Evolutionary conservation across 2,888 invertebrate genomes (phyloP).

Genomic region (Archips crataeganus): DNA sequence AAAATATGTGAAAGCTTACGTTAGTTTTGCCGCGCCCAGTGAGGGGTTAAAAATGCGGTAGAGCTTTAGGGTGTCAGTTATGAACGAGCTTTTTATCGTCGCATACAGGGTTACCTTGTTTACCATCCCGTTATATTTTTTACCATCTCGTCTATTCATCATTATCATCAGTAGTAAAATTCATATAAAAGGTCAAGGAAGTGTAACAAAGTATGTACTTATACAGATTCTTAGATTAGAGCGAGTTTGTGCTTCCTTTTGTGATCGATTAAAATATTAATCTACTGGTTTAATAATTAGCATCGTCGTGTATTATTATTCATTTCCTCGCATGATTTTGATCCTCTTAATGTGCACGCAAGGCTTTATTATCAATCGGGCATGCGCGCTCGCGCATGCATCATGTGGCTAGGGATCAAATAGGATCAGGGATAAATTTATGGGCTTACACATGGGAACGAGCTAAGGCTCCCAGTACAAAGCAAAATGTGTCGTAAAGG

Average conservation of each 20-base stretch:
- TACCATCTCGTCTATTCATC: neutral
- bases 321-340: constrained; percentile 25
- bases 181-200: too few relatives aligned
- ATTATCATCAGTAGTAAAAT: too few relatives aligned
- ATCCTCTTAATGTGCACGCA: constrained; percentile 42
- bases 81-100: constrained; percentile 36
- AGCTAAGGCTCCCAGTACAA: constrained; percentile 14
- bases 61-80: constrained; percentile 42
- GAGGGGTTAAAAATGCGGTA: constrained; percentile 68
- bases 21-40: constrained; percentile 57
- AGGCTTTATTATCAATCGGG: constrained; percentile 48
- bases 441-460: constrained; percentile 41
- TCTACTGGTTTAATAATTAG: constrained; percentile 36
- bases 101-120: constrained; percentile 11
- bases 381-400: constrained; percentile 45
- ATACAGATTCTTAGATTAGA: neutral
- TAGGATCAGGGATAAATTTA: constrained; percentile 52
- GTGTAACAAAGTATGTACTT: neutral
- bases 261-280: constrained; percentile 24
- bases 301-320: constrained; percentile 29
- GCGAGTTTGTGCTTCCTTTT: constrained; percentile 7
- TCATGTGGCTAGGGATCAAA: constrained; percentile 52
- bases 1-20: constrained; percentile 71
- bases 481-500: neutral
- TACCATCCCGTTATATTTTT: constrained; percentile 16